These are phyloP conservation scores for Dorcus hopei DNA, from an alignment of 2,888 invertebrate species.

Conservation along the genomic window DNA sequence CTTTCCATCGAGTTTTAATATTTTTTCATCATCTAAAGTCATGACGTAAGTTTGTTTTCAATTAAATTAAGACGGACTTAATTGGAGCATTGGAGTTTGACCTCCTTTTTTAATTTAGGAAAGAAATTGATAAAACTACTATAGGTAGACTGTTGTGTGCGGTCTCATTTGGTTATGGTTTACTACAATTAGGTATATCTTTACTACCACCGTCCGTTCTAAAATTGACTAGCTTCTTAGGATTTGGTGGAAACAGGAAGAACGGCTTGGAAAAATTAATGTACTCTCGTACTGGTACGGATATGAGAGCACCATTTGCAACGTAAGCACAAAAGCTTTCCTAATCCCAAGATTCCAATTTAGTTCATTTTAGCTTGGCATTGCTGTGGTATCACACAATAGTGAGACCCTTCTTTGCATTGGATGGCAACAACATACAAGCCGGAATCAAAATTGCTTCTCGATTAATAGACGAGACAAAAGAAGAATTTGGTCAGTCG, in stretches of 20 bases:
- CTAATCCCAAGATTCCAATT: not conserved
- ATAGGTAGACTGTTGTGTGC: constrained; percentile 63
- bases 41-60: constrained; percentile 24
- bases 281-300: constrained; percentile 59
- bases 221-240: constrained; percentile 61
- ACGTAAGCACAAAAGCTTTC: constrained; percentile 48
- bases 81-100: not conserved
- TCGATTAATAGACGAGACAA: constrained; percentile 53
- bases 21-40: constrained; percentile 33
- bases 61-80: not conserved
- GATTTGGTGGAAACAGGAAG: constrained; percentile 62
- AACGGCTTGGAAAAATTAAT: constrained; percentile 58
- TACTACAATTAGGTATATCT: constrained; percentile 66
- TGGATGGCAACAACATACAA: constrained; percentile 59
- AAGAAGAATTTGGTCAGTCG: constrained; percentile 57
- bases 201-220: constrained; percentile 62
- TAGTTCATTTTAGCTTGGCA: constrained; percentile 48
- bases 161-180: constrained; percentile 68
- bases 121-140: constrained; percentile 51
- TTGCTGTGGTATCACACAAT: constrained; percentile 69
- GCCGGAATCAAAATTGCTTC: constrained; percentile 57
- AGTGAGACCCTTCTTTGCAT: constrained; percentile 63
- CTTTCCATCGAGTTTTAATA: constrained; percentile 32
- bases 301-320: constrained; percentile 67
- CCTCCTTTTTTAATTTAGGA: constrained; percentile 4